phyloP scores from a whole-genome alignment of 2,797 vertebrate genomes.

The Amblyopsis hoosieri region DNA sequence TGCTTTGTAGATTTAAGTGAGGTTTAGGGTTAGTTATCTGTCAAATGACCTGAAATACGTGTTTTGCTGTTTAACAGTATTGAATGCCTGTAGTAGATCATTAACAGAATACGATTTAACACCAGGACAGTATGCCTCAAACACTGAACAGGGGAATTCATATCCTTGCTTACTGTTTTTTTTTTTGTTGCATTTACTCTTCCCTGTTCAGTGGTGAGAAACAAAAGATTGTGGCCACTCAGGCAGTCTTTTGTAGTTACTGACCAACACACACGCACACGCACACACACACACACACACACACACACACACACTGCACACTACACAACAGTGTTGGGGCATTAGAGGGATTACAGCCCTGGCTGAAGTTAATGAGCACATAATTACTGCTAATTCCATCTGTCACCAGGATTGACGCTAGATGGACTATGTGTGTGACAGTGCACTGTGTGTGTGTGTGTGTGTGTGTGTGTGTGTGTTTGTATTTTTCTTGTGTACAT shows the following conservation, averaged over 20 bases:
- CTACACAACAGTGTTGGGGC: conserved; percentile 52
- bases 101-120: conserved; percentile 35
- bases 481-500: neutral
- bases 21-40: conserved; percentile 36
- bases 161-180: conserved; percentile 30
- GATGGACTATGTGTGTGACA: conserved; percentile 14
- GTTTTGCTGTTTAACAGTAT: conserved; percentile 27
- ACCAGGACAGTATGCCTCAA: conserved; percentile 8
- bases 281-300: conserved; percentile 16
- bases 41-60: conserved; percentile 45
- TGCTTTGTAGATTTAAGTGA: neutral
- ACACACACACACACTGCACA: conserved; percentile 13
- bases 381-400: conserved; percentile 78
- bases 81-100: conserved; percentile 50
- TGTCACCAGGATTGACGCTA: conserved; percentile 64
- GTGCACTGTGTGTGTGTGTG: conserved; percentile 26
- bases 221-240: conserved; percentile 35
- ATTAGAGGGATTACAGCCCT: conserved; percentile 75
- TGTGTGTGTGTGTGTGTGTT: conserved; percentile 10
- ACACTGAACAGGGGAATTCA: conserved; percentile 40
- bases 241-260: conserved; percentile 21
- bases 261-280: conserved; percentile 7
- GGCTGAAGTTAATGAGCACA: conserved; percentile 73
- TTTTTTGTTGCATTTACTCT: conserved; percentile 49
- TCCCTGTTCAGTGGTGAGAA: conserved; percentile 30